Conservation (phyloP, 2,888 invertebrate species). For the Habrosyne pyritoides region DNA sequence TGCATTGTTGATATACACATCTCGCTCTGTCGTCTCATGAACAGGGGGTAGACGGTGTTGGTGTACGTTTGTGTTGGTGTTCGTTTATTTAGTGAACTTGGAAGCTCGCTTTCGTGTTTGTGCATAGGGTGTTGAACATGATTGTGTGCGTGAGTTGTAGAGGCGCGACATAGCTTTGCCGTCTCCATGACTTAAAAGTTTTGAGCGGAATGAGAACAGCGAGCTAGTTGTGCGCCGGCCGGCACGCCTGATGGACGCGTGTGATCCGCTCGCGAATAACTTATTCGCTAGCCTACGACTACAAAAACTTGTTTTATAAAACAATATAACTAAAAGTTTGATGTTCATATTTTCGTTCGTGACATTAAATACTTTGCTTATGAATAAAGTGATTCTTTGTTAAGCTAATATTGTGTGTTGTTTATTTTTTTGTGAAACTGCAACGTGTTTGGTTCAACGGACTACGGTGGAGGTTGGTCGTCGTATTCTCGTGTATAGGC, state of each 20-base stretch:
- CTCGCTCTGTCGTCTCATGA: slow-evolving; percentile 73
- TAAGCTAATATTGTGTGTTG: slow-evolving; percentile 57
- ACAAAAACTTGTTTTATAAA: slow-evolving; percentile 64
- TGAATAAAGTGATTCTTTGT: slow-evolving; percentile 60
- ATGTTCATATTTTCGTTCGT: slow-evolving; percentile 34
- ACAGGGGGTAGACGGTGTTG: slow-evolving; percentile 81
- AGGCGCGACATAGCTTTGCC: slow-evolving; percentile 84
- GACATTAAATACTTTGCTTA: slow-evolving; percentile 36
- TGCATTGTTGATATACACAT: slow-evolving; percentile 80
- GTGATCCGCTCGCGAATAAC: slow-evolving; percentile 57
- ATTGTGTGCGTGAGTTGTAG: slow-evolving; percentile 80
- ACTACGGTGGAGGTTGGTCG: slow-evolving; percentile 80
- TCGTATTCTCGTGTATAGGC: slow-evolving; percentile 69
- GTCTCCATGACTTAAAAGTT: slow-evolving; percentile 84
- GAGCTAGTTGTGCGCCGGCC: slow-evolving; percentile 80
- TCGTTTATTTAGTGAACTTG: slow-evolving; percentile 84
- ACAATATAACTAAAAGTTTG: slow-evolving; percentile 44
- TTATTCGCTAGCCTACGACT: slow-evolving; percentile 73
- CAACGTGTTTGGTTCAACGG: slow-evolving; percentile 84
- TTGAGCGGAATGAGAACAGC: slow-evolving; percentile 75
- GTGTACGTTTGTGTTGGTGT: slow-evolving; percentile 79
- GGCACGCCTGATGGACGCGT: slow-evolving; percentile 69
- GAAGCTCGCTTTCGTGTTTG: slow-evolving; percentile 80
- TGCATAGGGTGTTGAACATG: slow-evolving; percentile 75
- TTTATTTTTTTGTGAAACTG: slow-evolving; percentile 79